A percentile compares a stretch with the other conserved stretches of the same genome.
Evolutionary conservation across 2,797 vertebrate genomes (phyloP).

Genomic region (Lacerta viridis): DNA sequence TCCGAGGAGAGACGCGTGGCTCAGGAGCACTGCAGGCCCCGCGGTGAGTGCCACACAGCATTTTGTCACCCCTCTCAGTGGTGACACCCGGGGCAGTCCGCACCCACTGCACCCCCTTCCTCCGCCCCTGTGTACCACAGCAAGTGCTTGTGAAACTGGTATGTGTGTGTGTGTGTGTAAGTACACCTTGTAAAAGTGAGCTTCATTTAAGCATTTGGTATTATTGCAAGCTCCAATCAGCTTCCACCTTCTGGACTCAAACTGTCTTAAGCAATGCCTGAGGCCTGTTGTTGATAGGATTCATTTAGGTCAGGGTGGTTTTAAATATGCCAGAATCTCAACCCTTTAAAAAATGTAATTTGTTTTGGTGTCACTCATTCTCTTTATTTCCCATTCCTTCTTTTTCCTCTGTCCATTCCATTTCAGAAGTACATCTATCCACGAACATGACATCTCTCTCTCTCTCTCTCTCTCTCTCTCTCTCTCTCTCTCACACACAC

Average conservation of each 20-base stretch:
- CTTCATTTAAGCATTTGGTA: not conserved
- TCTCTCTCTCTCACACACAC: not conserved
- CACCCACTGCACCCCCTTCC: too few species aligned
- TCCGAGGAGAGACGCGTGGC: too few species aligned
- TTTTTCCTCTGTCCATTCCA: not conserved
- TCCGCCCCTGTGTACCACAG: not conserved
- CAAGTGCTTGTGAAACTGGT: not conserved
- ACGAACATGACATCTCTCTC: not conserved
- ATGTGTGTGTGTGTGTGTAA: too few species aligned
- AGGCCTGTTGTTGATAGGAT: not conserved
- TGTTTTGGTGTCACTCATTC: not conserved
- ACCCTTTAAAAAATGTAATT: not conserved
- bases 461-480: not conserved
- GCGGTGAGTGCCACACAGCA: too few species aligned
- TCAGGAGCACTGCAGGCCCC: too few species aligned
- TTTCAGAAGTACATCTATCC: not conserved
- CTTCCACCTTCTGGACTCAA: conserved; percentile 2
- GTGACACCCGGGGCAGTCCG: too few species aligned
- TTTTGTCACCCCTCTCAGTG: too few species aligned
- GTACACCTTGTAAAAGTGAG: not conserved
- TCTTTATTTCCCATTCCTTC: not conserved
- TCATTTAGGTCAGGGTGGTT: not conserved
- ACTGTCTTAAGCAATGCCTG: not conserved
- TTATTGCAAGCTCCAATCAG: not conserved
- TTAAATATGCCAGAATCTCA: not conserved